phyloP scores from a whole-genome alignment of 2,113 vertebrate genomes.

The Rhinoderma darwinii region DNA sequence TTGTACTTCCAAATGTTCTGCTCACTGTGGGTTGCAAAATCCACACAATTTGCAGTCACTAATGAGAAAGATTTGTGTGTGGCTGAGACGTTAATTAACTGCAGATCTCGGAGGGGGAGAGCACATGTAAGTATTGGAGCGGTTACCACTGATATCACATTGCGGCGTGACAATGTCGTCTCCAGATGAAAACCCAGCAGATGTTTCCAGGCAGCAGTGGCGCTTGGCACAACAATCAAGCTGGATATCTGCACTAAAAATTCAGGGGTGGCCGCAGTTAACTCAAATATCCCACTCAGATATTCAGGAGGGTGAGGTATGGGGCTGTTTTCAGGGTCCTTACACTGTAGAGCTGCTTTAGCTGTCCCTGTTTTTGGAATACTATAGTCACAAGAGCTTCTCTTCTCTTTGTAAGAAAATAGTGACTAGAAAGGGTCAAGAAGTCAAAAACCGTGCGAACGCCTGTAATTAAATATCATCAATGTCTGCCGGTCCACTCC shows the following conservation, averaged over 20 bases:
- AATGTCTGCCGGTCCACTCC: no score
- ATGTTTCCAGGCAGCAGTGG: neutral
- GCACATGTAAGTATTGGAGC: neutral
- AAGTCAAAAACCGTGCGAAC: no score
- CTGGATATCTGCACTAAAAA: neutral
- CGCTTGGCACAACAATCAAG: neutral
- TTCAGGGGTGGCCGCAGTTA: neutral
- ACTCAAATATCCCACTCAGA: neutral
- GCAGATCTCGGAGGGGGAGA: neutral
- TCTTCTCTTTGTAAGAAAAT: no score
- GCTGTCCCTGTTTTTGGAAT: no score
- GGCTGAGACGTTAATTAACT: constrained; percentile 30
- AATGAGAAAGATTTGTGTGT: neutral
- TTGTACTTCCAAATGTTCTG: neutral
- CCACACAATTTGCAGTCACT: neutral
- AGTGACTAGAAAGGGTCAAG: no score
- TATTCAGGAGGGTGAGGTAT: neutral
- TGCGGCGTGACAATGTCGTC: neutral
- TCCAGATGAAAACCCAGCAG: no score
- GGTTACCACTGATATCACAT: neutral
- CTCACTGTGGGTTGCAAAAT: neutral
- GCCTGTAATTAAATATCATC: no score
- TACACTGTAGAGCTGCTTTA: neutral
- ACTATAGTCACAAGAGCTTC: neutral
- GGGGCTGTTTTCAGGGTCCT: neutral